Percentiles rank a stretch among this genome's conserved stretches.
These are phyloP conservation scores for Stichodactyla mertensii DNA, from an alignment of 64 coral and sea anemone genomes.

Conservation along the genomic window DNA sequence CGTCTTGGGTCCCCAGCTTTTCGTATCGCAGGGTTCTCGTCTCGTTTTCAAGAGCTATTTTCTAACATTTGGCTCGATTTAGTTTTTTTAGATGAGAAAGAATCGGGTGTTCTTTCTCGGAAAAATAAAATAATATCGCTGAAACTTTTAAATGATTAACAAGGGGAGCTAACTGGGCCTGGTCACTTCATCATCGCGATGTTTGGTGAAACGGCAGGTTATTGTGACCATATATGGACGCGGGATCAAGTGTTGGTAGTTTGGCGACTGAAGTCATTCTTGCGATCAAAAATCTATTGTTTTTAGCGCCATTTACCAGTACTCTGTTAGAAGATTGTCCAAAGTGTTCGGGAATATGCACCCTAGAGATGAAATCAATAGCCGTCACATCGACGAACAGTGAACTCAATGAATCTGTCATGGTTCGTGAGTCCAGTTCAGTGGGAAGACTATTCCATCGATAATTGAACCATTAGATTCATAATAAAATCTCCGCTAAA, in stretches of 20 bases:
- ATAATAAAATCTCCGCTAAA: too few species aligned
- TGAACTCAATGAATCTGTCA: neutral
- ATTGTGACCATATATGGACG: constrained; percentile 49
- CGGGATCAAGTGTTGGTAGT: constrained; percentile 56
- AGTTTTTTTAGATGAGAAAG: neutral
- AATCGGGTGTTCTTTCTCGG: neutral
- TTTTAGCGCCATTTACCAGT: constrained; percentile 17
- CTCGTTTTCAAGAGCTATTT: neutral
- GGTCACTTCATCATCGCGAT: constrained; percentile 44
- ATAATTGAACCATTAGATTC: neutral
- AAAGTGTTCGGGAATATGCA: neutral
- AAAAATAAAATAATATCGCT: constrained; percentile 20
- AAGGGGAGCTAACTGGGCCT: constrained; percentile 44
- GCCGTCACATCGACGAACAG: neutral
- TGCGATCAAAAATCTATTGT: constrained; percentile 25
- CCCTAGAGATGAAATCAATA: neutral
- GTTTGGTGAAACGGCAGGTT: constrained; percentile 39
- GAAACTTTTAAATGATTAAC: constrained; percentile 91
- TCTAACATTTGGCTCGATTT: neutral
- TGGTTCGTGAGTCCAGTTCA: neutral
- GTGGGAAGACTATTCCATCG: neutral
- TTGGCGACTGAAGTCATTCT: constrained; percentile 21
- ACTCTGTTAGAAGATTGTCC: constrained; percentile 1
- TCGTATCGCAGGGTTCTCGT: neutral
- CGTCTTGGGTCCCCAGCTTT: neutral